Evolutionary conservation across 2,888 invertebrate species (phyloP).

Genomic region (Plagodis pulveraria): DNA sequence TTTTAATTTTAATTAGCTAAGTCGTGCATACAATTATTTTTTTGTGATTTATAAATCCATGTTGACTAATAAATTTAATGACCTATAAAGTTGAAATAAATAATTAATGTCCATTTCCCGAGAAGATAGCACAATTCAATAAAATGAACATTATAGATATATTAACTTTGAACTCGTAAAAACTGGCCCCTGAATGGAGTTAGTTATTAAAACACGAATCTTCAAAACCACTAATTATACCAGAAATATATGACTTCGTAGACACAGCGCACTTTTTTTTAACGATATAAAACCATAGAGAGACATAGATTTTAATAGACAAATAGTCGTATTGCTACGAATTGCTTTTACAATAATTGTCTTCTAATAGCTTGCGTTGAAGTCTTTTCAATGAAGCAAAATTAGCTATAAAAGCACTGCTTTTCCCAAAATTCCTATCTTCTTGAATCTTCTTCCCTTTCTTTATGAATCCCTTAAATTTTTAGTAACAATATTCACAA

Average conservation of each 20-base stretch:
- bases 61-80: too few species aligned
- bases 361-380: constrained; percentile 65
- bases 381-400: constrained; percentile 64
- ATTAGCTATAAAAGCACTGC: constrained; percentile 2
- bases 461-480: too few species aligned
- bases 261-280: neutral
- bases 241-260: neutral
- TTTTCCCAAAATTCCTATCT: neutral
- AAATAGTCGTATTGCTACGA: too few species aligned
- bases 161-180: constrained; percentile 11
- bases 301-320: too few species aligned
- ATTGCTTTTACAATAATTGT: constrained; percentile 8
- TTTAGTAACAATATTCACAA: constrained; percentile 4
- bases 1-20: too few species aligned
- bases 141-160: constrained; percentile 1
- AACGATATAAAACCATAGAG: neutral
- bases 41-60: too few species aligned
- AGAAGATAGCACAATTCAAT: neutral
- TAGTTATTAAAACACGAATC: constrained; percentile 17
- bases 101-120: neutral
- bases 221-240: constrained; percentile 2
- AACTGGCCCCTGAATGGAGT: constrained; percentile 17
- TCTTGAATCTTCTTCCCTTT: too few species aligned
- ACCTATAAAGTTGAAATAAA: neutral
- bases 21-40: constrained; percentile 5